Conservation (phyloP, 2,888 invertebrate species). For the Drosophila fungiperda region DNA sequence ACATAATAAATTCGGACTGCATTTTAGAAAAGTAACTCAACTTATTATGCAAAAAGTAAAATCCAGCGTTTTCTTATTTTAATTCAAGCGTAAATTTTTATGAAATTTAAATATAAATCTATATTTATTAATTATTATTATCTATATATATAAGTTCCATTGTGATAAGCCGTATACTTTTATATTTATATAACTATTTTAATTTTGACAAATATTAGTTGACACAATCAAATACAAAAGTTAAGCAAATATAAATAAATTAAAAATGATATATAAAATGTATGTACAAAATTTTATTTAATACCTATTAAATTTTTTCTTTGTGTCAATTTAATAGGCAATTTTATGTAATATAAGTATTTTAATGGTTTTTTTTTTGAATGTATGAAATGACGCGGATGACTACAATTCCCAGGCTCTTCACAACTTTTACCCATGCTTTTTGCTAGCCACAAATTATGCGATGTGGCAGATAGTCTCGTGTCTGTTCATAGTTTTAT, state of each 20-base stretch:
- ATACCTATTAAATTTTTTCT: neutral
- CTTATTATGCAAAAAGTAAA: neutral
- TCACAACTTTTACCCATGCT: neutral
- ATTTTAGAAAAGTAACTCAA: neutral
- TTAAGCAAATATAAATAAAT: neutral
- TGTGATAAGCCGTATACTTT: neutral
- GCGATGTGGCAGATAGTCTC: conserved; percentile 38
- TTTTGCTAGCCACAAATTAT: conserved; percentile 19
- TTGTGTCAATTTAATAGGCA: neutral
- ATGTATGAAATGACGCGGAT: neutral
- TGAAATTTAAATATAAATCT: neutral
- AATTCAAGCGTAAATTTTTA: neutral
- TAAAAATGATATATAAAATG: neutral
- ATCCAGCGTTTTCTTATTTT: rapidly evolving
- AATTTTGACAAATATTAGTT: rapidly evolving
- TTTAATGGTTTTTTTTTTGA: neutral
- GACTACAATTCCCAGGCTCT: no score
- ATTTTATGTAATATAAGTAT: rapidly evolving
- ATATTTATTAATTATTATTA: no score
- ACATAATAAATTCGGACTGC: neutral
- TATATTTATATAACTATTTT: neutral
- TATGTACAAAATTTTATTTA: no score
- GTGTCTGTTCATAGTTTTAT: conserved; percentile 33
- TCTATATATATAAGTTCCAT: neutral
- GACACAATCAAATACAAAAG: neutral